Conservation (phyloP, 1,140 invertebrate genomes). For the Caerostris extrusa region DNA sequence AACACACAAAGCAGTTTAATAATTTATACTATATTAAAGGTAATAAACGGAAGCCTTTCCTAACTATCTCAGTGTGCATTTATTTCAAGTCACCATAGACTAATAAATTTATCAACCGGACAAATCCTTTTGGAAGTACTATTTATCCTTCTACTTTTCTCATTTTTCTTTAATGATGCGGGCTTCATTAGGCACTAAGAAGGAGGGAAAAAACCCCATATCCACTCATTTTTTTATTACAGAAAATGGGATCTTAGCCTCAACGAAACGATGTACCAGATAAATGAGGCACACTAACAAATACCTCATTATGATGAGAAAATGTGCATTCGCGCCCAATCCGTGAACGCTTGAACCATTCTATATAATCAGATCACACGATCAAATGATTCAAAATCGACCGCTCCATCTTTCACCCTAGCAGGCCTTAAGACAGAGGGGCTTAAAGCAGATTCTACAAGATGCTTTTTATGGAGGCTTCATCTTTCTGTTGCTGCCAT, state of each 20-base stretch:
- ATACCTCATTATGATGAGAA: slow-evolving; percentile 44
- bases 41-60: too few relatives aligned
- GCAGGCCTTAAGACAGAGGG: not conserved
- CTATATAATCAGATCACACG: slow-evolving; percentile 43
- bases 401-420: not conserved
- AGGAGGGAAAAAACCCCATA: not conserved
- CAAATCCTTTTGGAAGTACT: too few relatives aligned
- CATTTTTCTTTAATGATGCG: not conserved
- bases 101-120: too few relatives aligned
- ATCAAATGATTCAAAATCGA: slow-evolving; percentile 31
- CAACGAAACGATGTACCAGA: not conserved
- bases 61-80: too few relatives aligned
- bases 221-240: not conserved
- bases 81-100: too few relatives aligned
- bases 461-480: not conserved
- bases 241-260: not conserved
- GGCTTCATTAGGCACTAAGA: not conserved
- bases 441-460: not conserved
- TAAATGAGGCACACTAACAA: slow-evolving; percentile 53
- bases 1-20: too few relatives aligned
- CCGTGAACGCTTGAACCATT: not conserved
- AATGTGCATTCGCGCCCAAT: slow-evolving; percentile 50
- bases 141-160: not conserved
- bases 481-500: not conserved
- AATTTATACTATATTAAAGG: too few relatives aligned